phyloP scores from a whole-genome alignment of 2,113 vertebrate species.

The Seriola aureovittata region DNA sequence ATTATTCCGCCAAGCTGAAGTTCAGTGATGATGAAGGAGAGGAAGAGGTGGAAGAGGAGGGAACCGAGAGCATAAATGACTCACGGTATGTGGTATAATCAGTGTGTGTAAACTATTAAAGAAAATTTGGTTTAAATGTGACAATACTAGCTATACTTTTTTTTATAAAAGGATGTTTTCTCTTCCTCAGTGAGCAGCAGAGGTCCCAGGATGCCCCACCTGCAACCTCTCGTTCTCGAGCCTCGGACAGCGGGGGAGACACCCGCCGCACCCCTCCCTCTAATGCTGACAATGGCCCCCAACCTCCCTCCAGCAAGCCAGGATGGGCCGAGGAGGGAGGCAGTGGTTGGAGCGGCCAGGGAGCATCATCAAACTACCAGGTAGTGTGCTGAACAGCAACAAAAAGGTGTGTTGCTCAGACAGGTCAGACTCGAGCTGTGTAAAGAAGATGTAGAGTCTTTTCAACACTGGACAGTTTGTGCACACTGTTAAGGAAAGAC shows the following conservation, averaged over 20 bases:
- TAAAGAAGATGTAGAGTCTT: background rate
- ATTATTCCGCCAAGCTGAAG: constrained; percentile 95
- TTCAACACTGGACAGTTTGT: background rate
- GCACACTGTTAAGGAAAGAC: background rate
- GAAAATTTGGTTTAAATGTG: background rate
- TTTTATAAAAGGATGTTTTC: background rate
- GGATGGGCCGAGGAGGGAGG: constrained; percentile 89
- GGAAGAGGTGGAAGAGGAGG: constrained; percentile 89
- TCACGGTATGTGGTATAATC: constrained; percentile 75
- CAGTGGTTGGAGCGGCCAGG: constrained; percentile 79
- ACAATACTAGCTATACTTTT: background rate
- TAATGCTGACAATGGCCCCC: constrained; percentile 81
- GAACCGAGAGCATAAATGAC: constrained; percentile 80
- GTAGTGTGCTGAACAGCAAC: constrained; percentile 72
- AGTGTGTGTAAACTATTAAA: background rate
- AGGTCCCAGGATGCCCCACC: constrained; percentile 76
- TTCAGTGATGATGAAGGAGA: constrained; percentile 96
- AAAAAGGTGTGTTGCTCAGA: background rate
- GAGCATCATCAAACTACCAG: constrained; percentile 84
- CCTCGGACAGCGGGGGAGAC: constrained; percentile 79
- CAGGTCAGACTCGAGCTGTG: background rate
- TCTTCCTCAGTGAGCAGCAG: constrained; percentile 73
- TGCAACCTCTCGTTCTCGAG: constrained; percentile 72
- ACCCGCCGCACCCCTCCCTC: constrained; percentile 82
- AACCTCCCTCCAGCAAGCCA: constrained; percentile 86